A percentile compares a stretch with the other conserved stretches of the same genome.
Evolutionary conservation across 1,140 invertebrate species (phyloP).

Genomic region (Drosophila teissieri): DNA sequence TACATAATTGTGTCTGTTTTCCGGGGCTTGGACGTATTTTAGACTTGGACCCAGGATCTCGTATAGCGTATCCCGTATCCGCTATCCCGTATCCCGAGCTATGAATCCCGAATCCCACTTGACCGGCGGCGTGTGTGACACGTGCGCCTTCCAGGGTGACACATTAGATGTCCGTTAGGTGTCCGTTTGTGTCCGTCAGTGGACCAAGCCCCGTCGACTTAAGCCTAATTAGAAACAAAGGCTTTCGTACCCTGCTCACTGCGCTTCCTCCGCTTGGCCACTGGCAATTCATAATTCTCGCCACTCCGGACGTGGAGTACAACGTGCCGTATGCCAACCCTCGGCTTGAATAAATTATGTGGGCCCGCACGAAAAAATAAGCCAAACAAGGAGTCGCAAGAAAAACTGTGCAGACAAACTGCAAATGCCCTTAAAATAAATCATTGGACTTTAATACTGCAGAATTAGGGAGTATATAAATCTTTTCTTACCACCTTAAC

Average conservation of each 20-base stretch:
- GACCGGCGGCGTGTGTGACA: constrained; percentile 15
- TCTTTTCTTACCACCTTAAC: not conserved
- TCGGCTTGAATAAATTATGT: constrained; percentile 67
- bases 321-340: constrained; percentile 12
- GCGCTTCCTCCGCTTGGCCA: not conserved
- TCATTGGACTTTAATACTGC: not conserved
- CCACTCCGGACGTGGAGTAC: constrained; percentile 37
- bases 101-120: constrained; percentile 6
- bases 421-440: constrained; percentile 8
- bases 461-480: not conserved
- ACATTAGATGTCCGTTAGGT: constrained; percentile 18
- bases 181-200: constrained; percentile 16
- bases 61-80: not conserved
- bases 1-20: constrained; percentile 8
- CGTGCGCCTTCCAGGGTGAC: constrained; percentile 9
- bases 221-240: constrained; percentile 62
- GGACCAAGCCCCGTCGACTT: constrained; percentile 35
- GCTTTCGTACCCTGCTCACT: not conserved
- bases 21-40: not conserved
- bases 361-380: not conserved
- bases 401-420: not conserved
- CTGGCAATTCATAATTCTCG: constrained; percentile 62
- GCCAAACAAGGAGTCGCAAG: not conserved
- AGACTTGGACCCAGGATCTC: not conserved
- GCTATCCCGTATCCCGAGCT: not conserved